These are phyloP conservation scores for Urechis unicinctus DNA, from an alignment of 2,888 invertebrate species.

Conservation along the genomic window DNA sequence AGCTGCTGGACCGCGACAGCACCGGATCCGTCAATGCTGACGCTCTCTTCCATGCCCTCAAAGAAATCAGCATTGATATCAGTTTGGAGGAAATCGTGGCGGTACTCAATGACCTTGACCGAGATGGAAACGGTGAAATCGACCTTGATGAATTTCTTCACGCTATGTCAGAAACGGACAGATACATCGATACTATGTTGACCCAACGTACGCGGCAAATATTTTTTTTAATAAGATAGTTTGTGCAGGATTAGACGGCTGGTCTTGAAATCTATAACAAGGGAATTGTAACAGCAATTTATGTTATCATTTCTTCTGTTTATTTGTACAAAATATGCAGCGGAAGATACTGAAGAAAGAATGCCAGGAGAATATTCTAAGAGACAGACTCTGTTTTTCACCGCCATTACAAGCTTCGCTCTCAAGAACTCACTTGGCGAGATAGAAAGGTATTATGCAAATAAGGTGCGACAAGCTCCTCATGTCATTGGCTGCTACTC, in stretches of 20 bases:
- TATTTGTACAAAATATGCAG: too few relatives aligned
- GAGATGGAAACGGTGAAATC: conserved; percentile 31
- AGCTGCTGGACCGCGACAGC: conserved; percentile 28
- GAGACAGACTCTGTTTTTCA: conserved; percentile 27
- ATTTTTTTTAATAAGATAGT: too few relatives aligned
- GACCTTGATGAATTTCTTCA: conserved; percentile 34
- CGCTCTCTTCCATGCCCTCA: conserved; percentile 25
- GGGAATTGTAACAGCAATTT: too few relatives aligned
- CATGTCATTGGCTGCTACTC: conserved; percentile 27
- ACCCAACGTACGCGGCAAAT: too few relatives aligned
- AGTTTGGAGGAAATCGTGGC: conserved; percentile 26
- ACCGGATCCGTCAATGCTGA: conserved; percentile 27
- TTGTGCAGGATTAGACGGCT: too few relatives aligned
- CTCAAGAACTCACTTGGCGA: conserved; percentile 25
- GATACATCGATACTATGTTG: conserved; percentile 6
- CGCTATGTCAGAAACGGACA: conserved; percentile 25
- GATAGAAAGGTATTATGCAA: conserved; percentile 14
- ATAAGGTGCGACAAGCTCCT: conserved; percentile 8
- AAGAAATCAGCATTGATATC: conserved; percentile 27
- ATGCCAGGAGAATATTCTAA: conserved; percentile 12
- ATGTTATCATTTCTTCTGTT: too few relatives aligned
- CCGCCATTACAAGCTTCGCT: conserved; percentile 29
- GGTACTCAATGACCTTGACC: conserved; percentile 27
- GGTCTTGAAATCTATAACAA: too few relatives aligned
- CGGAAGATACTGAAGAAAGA: too few relatives aligned